These are phyloP conservation scores for Passerina amoena DNA, from an alignment of 2,113 vertebrate species.

Conservation along the genomic window DNA sequence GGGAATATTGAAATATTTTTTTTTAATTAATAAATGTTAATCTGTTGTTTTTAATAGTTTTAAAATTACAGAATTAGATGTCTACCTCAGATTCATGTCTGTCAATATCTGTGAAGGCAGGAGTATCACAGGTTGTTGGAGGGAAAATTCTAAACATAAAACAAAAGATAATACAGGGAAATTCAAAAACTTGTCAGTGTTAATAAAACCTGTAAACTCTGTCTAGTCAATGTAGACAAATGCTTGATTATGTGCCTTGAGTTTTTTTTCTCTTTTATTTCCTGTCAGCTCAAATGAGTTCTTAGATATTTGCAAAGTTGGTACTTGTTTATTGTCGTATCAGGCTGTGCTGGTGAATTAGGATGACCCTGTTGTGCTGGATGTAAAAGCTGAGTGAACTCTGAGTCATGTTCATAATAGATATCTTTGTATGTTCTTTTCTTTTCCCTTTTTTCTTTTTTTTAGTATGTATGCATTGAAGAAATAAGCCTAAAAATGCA, in stretches of 20 bases:
- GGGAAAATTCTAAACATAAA: not conserved
- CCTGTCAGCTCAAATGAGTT: not conserved
- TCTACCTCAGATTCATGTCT: not conserved
- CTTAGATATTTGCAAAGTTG: not conserved
- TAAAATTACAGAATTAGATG: not conserved
- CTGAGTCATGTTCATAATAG: not conserved
- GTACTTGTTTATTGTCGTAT: not conserved
- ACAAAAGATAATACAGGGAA: not conserved
- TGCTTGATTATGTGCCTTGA: not conserved
- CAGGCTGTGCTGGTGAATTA: not conserved
- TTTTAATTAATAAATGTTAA: not conserved
- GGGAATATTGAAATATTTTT: not conserved
- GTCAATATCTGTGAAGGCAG: not conserved
- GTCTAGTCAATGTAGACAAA: not conserved
- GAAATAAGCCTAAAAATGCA: not conserved
- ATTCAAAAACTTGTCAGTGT: not conserved
- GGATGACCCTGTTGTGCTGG: not conserved
- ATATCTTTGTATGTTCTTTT: not conserved
- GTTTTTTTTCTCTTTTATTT: not conserved
- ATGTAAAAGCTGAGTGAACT: not conserved
- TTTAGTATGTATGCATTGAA: not conserved
- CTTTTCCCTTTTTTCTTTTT: not conserved
- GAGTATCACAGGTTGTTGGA: not conserved
- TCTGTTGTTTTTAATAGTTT: not conserved
- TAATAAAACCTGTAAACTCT: not conserved